A percentile compares a stretch with the other conserved stretches of the same genome.
Evolutionary conservation across 2,888 invertebrate genomes (phyloP).

Genomic region (Dusona sp.): DNA sequence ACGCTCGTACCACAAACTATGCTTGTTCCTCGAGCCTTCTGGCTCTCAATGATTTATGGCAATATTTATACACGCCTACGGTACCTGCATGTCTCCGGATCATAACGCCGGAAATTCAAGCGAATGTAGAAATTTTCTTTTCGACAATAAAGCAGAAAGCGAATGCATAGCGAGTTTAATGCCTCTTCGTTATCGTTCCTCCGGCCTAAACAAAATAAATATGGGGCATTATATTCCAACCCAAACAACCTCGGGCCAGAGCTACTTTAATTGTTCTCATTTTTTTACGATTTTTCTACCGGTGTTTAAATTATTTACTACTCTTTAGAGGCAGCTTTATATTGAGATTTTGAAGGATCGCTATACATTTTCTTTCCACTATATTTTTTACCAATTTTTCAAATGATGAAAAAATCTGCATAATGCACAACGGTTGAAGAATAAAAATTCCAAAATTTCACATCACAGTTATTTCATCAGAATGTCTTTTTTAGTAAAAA

Average conservation of each 20-base stretch:
- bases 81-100: conserved; percentile 26
- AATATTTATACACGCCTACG: background rate
- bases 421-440: background rate
- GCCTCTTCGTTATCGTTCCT: background rate
- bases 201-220: background rate
- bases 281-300: background rate
- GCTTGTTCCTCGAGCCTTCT: conserved; percentile 1
- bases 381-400: background rate
- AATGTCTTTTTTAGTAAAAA: background rate
- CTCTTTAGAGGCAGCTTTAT: too few relatives aligned
- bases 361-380: background rate
- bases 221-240: background rate
- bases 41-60: background rate
- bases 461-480: background rate
- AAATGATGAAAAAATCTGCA: background rate
- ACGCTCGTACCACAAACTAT: conserved; percentile 29
- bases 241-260: background rate
- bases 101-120: conserved; percentile 3
- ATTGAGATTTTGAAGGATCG: too few relatives aligned
- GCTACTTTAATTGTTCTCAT: background rate
- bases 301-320: too few relatives aligned
- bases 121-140: conserved; percentile 37
- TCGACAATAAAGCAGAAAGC: conserved; percentile 33
- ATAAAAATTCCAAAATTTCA: background rate
- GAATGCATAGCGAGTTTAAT: conserved; percentile 23